Base-by-base conservation (phyloP, 2,797 vertebrate genomes). In the Rhyacichthys aspro region DNA sequence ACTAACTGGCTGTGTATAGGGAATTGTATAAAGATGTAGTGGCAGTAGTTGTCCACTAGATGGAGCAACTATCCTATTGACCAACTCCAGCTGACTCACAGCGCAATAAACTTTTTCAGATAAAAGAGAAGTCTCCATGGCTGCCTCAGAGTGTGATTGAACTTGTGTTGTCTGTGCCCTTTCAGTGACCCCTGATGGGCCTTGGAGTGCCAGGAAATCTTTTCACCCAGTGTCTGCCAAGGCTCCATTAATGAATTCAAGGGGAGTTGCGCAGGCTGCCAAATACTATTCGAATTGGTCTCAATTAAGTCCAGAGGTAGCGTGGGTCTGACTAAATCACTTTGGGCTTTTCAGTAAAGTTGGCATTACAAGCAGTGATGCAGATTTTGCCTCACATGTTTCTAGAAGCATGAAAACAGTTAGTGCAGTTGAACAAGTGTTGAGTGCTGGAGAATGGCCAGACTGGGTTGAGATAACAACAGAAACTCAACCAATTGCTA, bases 31-130 rank as follows among this genome's bases (percentile, higher is more conserved):
- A 11, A 37, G 6, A 1, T 59, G 82, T 65, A 56, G 19, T 56
- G 58, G 56, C 63, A 50, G 3, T 0, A 37, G n/a, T 19, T n/a
- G 18, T 23, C 82, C 91, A 88, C 82, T 85, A 91, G 91, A 71
- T 86, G 83, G 88, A 3, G 63, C 0, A 3, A 36, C 23, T 39
- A 0, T 11, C 36, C 46, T 28, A 61, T 16, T 28, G 60, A 64
- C 63, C 10, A 28, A 5, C 10, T 46, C 8, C n/a, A 12, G 15
- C 9, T 9, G 0, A 0, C 14, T 19, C 8, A 43, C 1, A 0
- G 15, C 10, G 5, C 14, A 5, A 0, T 19, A 36, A 10, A 9
- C 4, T 6, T 4, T 8, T 33, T 18, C 42, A 4, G 14, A 14
- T 23, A 18, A 14, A 1, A 54, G 28, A 38, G 11, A 16, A 12